Evolutionary conservation across 2,113 vertebrate species (phyloP), one percentile per base, ranked within the genome.

Genomic region (Caloenas nicobarica): DNA sequence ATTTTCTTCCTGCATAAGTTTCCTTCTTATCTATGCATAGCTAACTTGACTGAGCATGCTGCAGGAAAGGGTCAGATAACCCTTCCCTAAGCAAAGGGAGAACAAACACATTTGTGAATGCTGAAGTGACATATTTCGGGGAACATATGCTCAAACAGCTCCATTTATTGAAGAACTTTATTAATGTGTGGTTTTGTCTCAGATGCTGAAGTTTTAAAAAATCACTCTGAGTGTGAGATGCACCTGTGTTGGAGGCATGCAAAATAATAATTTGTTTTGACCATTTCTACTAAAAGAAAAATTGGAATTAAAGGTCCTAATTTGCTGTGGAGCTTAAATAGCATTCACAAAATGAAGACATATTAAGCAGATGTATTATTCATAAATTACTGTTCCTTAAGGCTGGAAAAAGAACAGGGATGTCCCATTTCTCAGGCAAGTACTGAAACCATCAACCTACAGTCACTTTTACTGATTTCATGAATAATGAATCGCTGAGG

Each of bases 1-100:
- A 71, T 62, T 96, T 95, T 91, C 66, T 90, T 81, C 74, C 57
- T 81, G 89, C 93, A 83, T 91, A 95, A 85, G 33, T 95, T 95
- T 92, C 61, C 53, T 64, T 80, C 42, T 83, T 91, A 93, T 90
- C 93, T 93, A 93, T 93, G 90, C 77, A 88, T 31, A 93, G 85
- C 17, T 90, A 56, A 86, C 79, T 91, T 83, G 64, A 88, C 71
- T 81, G 71, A 83, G 68, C 71, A 94, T 68, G 51, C 66, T 86
- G 71, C 42, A 86, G 29, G 28, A 86, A 91, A 78, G 42, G 72
- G 82, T 93, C 76, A 95, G 74, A 77, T 91, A 91, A 95, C 62
- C 51, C 90, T 44, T 90, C 88, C 40, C 70, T 57, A 16, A 88
- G 71, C 36, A 93, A 74, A 77, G 29, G 54, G 51, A 96, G 71